Percentiles rank a stretch among this genome's conserved stretches.
Conservation (phyloP, 2,113 vertebrate species). For the Xyrauchen texanus region DNA sequence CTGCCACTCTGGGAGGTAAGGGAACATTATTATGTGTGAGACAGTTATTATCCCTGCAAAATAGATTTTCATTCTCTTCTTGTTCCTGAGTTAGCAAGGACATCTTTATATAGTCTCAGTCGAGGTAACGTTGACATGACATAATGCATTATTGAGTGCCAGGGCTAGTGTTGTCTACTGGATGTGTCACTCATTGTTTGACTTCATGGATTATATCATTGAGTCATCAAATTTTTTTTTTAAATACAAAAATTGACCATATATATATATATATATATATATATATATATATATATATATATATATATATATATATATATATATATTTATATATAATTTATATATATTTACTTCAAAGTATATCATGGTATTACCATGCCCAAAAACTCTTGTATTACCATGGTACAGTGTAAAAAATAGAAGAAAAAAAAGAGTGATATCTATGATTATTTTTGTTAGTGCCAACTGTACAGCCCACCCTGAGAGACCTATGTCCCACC, state of each 20-base stretch:
- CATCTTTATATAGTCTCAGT: conserved; percentile 14
- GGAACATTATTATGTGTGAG: neutral
- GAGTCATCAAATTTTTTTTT: neutral
- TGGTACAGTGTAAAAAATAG: too few species aligned
- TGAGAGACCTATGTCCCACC: too few species aligned
- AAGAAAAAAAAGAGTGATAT: too few species aligned
- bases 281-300: too few species aligned
- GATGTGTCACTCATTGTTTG: neutral
- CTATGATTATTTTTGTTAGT: too few species aligned
- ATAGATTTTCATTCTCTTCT: neutral
- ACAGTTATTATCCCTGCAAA: neutral
- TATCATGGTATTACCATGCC: too few species aligned
- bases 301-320: too few species aligned
- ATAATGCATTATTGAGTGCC: conserved; percentile 18
- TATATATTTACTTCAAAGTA: too few species aligned
- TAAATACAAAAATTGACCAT: neutral
- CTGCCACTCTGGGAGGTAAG: conserved; percentile 80
- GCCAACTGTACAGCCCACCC: too few species aligned
- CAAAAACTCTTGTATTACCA: too few species aligned
- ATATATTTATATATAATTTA: too few species aligned
- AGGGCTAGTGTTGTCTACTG: neutral
- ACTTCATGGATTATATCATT: neutral
- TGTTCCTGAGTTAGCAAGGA: conserved; percentile 3
- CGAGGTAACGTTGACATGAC: neutral
- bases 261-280: too few species aligned